phyloP scores from a whole-genome alignment of 2,113 vertebrate genomes.

The Heterochromis multidens region DNA sequence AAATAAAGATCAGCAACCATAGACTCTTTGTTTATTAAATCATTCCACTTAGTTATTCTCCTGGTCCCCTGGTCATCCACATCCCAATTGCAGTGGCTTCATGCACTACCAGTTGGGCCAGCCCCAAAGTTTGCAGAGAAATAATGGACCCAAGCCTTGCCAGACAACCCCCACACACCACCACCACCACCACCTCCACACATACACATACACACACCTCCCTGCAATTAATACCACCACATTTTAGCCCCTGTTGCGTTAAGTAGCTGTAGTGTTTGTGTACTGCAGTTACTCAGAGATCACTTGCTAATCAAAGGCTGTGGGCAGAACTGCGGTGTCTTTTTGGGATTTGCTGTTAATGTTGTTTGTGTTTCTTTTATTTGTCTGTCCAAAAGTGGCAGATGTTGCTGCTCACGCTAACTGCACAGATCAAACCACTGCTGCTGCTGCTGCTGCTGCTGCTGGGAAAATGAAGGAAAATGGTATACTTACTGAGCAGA shows the following conservation, averaged over 20 bases:
- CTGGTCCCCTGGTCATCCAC: not conserved
- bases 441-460: not conserved
- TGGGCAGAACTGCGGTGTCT: constrained; percentile 16
- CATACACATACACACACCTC: not conserved
- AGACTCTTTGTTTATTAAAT: not conserved
- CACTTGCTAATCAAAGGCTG: constrained; percentile 37
- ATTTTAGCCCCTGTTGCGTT: not conserved
- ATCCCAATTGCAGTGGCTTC: not conserved
- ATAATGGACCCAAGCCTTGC: not conserved
- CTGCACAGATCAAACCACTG: not conserved
- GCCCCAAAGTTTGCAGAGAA: not conserved
- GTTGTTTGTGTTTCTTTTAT: constrained; percentile 42
- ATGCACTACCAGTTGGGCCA: not conserved
- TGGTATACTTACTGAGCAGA: not conserved
- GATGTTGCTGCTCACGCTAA: constrained; percentile 42
- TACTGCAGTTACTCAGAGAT: constrained; percentile 2
- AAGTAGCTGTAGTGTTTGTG: constrained; percentile 8
- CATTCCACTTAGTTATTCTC: not conserved
- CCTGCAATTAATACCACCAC: not conserved
- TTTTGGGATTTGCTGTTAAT: constrained; percentile 24
- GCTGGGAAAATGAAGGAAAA: not conserved
- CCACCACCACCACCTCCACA: not conserved
- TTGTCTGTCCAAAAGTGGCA: constrained; percentile 26
- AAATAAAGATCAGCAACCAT: not conserved
- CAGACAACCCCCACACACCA: not conserved